phyloP scores from a whole-genome alignment of 2,888 invertebrate species.

The Sphaerophoria taeniata region DNA sequence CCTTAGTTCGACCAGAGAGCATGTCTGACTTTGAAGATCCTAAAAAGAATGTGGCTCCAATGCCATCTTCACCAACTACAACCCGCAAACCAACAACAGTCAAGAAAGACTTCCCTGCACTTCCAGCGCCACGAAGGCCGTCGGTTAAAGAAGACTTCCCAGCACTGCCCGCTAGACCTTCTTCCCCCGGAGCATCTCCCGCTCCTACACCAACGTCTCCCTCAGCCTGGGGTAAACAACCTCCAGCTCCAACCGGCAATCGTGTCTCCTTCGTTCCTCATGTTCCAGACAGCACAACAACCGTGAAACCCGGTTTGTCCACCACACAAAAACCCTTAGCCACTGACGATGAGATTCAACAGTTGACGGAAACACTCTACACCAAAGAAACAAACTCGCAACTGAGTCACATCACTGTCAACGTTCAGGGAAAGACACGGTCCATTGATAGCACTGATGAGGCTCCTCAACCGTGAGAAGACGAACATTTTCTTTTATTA shows the following conservation, averaged over 20 bases:
- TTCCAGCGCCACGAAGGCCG: slow-evolving; percentile 76
- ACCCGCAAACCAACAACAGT: slow-evolving; percentile 62
- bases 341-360: slow-evolving; percentile 87
- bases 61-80: slow-evolving; percentile 51
- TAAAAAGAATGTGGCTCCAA: slow-evolving; percentile 16
- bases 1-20: slow-evolving; percentile 48
- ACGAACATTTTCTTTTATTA: background rate
- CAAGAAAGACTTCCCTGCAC: slow-evolving; percentile 78
- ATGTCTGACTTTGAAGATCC: slow-evolving; percentile 41
- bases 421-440: slow-evolving; percentile 90
- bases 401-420: slow-evolving; percentile 87
- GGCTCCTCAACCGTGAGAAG: slow-evolving; percentile 89
- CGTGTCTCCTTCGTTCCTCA: slow-evolving; percentile 79
- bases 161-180: slow-evolving; percentile 55
- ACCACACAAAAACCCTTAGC: slow-evolving; percentile 83
- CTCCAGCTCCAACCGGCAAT: slow-evolving; percentile 46
- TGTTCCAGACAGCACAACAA: slow-evolving; percentile 74
- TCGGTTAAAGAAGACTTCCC: slow-evolving; percentile 75
- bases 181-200: slow-evolving; percentile 43
- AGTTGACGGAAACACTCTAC: slow-evolving; percentile 88
- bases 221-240: slow-evolving; percentile 75
- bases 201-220: slow-evolving; percentile 67
- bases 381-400: slow-evolving; percentile 90
- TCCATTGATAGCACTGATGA: slow-evolving; percentile 88
- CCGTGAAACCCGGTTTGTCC: slow-evolving; percentile 78